Evolutionary conservation across 2,888 invertebrate species (phyloP), one percentile per base, ranked within the genome.

Genomic region (Criorhina ranunculi): DNA sequence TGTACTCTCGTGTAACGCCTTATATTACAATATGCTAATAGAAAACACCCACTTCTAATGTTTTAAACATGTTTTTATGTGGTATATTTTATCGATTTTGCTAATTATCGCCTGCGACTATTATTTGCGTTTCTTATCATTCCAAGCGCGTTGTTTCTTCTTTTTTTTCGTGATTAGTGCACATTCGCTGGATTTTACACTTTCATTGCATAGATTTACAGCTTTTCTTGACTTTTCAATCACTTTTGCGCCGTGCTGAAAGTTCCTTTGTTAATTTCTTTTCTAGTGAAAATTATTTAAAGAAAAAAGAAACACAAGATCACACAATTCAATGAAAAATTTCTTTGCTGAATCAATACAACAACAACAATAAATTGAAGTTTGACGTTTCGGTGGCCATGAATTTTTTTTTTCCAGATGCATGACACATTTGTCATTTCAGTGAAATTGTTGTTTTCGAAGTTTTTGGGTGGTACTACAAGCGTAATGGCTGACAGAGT

Each of bases 311-410:
- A 78, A 66, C 55, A 72, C 72, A 67, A 15, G 53, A 24, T 40
- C 73, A 4, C 59, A 24, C 55, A 75, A 55, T 49, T 73, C 31
- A 44, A 62, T 49, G 62, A 79, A 83, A 24, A 73, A 79, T 75
- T 64, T 73, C 42, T 75, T 62, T 75, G 75, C 64, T 85, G 85
- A 85, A 85, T 80, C 80, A 85, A 85, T 85, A 80, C 85, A 85
- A 80, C 57, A 85, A 85, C 83, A 80, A 85, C 75, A 70, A 69
- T 40, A 57, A 46, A 37, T 55, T 57, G 46, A 44, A 2, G n/a
- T 76, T 66, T 85, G 85, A 80, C 85, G 33, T 66, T 66, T 64
- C 5, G 29, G 40, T 60, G 78, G 66, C 82, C 82, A 82, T 82
- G 60, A 72, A 78, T 59, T 49, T 67, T 15, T 55, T 40, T n/a